Evolutionary conservation across 2,797 vertebrate genomes (phyloP), one percentile per base, ranked within the genome.

Genomic region (Euphonia xanthogaster): DNA sequence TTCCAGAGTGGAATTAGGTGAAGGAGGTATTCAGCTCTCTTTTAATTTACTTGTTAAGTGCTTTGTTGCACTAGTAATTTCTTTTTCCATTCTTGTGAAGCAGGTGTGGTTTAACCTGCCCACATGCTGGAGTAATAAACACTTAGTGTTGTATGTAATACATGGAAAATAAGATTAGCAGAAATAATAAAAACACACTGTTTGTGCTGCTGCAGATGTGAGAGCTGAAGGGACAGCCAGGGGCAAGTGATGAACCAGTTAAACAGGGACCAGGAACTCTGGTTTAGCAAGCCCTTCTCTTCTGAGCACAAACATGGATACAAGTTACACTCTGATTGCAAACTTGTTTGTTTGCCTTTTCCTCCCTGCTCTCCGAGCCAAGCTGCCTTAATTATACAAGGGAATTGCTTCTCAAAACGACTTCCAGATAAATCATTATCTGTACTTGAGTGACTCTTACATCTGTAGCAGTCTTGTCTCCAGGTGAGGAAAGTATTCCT

Each of bases 241-340:
- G 78, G 94, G 90, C 79, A 47, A 86, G 70, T 3, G 48, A 62
- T 61, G 92, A 97, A 97, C 94, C 88, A 93, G 96, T 95, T 89
- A 8, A 54, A 45, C 95, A 73, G 76, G 94, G 95, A 86, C 65
- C 82, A 45, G 83, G 86, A 47, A 7, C 86, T 70, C 87, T 81
- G 91, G 85, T 96, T 96, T 81, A 88, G 85, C 96, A 83, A 84
- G 91, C 73, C 37, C 4, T 74, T 88, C 70, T 77, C 28, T 75
- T 84, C 71, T 72, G 45, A 81, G 39, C 14, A 4, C 51, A 45
- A 15, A 73, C 3, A 20, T 57, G 79, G 48, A 20, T 67, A 10
- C 50, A 54, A n/a, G 82, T 82, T 51, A 47, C 40, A 14, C 45
- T 61, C 60, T 33, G 27, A 62, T 84, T 84, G 67, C 58, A 44